Evolutionary conservation across 2,113 vertebrate genomes (phyloP).

Genomic region (Tringa solitaria): DNA sequence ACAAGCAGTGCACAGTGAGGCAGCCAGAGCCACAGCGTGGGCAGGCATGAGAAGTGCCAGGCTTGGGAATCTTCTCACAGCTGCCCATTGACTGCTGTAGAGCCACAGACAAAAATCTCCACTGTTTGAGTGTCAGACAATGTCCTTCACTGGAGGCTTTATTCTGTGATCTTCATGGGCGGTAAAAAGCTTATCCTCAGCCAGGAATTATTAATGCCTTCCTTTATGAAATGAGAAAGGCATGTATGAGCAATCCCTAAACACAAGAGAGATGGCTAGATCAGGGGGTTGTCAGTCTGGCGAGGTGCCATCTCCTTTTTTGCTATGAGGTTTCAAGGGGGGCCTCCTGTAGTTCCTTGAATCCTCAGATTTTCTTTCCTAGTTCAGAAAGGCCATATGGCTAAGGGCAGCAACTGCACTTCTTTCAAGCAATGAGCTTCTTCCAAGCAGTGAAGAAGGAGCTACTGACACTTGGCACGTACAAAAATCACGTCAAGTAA

Average conservation of each 20-base stretch:
- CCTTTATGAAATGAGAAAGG: slow-evolving; percentile 27
- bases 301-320: not conserved
- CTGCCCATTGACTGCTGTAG: not conserved
- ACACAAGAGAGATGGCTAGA: not conserved
- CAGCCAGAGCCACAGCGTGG: not conserved
- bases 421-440: not conserved
- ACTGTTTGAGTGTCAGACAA: not conserved
- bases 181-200: not conserved
- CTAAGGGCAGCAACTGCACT: not conserved
- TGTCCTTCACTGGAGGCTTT: not conserved
- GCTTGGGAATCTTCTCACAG: not conserved
- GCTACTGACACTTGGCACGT: not conserved
- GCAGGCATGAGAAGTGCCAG: not conserved
- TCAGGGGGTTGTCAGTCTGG: not conserved
- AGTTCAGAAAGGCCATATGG: not conserved
- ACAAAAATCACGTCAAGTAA: not conserved
- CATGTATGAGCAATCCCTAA: not conserved
- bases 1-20: not conserved
- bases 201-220: slow-evolving; percentile 44
- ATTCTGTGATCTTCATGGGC: slow-evolving; percentile 10
- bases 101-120: not conserved
- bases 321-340: not conserved
- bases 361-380: not conserved
- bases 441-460: not conserved
- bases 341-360: not conserved